phyloP scores from a whole-genome alignment of 2,888 invertebrate genomes.

The Arenicola marina region DNA sequence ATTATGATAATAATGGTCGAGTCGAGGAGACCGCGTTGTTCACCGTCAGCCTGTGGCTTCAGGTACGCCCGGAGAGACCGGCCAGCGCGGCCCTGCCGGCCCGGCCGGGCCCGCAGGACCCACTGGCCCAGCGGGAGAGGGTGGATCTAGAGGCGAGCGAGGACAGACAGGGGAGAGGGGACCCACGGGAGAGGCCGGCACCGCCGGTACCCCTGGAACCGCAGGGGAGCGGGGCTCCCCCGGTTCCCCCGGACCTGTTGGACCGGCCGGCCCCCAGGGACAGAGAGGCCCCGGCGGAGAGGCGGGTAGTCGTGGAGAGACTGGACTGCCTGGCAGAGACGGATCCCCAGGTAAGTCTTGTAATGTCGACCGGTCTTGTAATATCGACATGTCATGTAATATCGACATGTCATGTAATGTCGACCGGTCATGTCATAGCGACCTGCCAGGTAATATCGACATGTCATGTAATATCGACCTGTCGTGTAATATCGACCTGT shows the following conservation, averaged over 20 bases:
- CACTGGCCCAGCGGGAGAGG: conserved; percentile 39
- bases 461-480: too few relatives aligned
- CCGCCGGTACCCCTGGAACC: conserved; percentile 11
- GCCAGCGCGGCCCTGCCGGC: conserved; percentile 16
- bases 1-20: background rate
- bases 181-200: background rate
- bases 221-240: conserved; percentile 13
- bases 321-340: background rate
- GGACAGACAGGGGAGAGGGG: background rate
- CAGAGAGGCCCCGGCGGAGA: background rate
- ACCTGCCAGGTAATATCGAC: too few relatives aligned
- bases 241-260: conserved; percentile 21
- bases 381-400: too few relatives aligned
- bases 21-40: background rate
- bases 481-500: too few relatives aligned
- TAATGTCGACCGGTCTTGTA: too few relatives aligned
- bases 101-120: conserved; percentile 8
- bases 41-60: conserved; percentile 8
- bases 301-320: background rate
- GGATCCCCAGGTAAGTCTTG: too few relatives aligned
- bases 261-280: conserved; percentile 4
- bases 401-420: too few relatives aligned
- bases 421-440: too few relatives aligned
- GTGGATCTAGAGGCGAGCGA: conserved; percentile 18
- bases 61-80: conserved; percentile 15